Base-by-base conservation (phyloP, 2,113 vertebrate species). In the Tor tambroides region DNA sequence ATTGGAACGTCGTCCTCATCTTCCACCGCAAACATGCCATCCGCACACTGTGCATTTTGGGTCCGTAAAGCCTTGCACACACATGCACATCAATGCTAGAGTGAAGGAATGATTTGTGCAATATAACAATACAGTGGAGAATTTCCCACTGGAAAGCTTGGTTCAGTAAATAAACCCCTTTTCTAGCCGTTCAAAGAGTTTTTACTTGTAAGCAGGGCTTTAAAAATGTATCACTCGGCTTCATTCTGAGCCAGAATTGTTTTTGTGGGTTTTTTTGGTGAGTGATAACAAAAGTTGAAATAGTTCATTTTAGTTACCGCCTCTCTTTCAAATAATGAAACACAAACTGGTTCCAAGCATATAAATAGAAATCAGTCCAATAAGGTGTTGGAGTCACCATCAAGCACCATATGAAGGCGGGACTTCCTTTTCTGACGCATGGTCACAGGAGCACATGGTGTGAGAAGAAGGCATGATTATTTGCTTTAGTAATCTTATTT, bases 1-100 rank as follows among this genome's bases (percentile, higher is more conserved):
- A 92, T 87, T 91, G 90, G 77, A 79, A 54, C 51, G 15, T 17
- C 19, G 15, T 90, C 92, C 91, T 92, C 94, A 93, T 94, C 92
- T 92, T 92, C 92, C 91, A 92, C 88, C 88, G 85, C 90, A 86
- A 86, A 88, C 87, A 59, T 79, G 11, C 28, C 43, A 15, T 43
- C 35, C 7, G 32, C 78, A 80, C 78, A 41, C 14, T 26, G 23
- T 41, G 56, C 35, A 10, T 41, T 14, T 80, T 63, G 15, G 21
- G 43, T n/a, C 23, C 11, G 32, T 23, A 91, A 92, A 91, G 92
- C 90, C 85, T 91, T 89, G 91, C 92, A 91, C 91, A 90, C 89
- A 19, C 56, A 41, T 5, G 5, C 35, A 41, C 23, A 26, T 80
- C 32, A 80, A 26, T 59, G 10, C 10, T 2, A 35, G 51, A 59